A percentile compares a stretch with the other conserved stretches of the same genome.
Conservation (phyloP, 2,888 invertebrate genomes). For the Eledone cirrhosa region DNA sequence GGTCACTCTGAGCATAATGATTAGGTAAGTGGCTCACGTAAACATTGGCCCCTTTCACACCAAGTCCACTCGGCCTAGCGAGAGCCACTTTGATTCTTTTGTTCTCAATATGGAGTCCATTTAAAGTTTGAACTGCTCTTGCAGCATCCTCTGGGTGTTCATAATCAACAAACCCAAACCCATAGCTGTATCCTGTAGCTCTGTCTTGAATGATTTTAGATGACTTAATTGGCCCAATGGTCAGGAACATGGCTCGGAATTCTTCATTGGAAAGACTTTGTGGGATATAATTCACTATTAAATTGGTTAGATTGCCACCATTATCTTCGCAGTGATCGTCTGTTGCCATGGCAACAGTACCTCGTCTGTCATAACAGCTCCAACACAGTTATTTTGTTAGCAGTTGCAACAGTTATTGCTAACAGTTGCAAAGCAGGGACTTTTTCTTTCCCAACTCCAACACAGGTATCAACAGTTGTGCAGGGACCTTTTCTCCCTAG, state of each 20-base stretch:
- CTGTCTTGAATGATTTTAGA: conserved; percentile 76
- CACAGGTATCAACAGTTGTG: too few species aligned
- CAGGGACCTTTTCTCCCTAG: too few species aligned
- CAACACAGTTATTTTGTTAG: too few species aligned
- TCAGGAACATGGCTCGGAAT: conserved; percentile 86
- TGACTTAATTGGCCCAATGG: conserved; percentile 87
- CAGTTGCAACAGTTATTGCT: too few species aligned
- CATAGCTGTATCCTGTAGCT: conserved; percentile 91
- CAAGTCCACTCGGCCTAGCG: conserved; percentile 89
- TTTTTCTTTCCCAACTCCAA: not conserved
- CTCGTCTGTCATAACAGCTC: conserved; percentile 19
- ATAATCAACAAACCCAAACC: conserved; percentile 95
- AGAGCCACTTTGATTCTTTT: conserved; percentile 93
- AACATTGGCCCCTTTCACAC: conserved; percentile 91
- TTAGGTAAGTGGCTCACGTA: conserved; percentile 89
- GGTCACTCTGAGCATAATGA: conserved; percentile 74
- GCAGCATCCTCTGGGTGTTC: conserved; percentile 84
- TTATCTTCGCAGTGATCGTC: conserved; percentile 23
- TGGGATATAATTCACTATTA: conserved; percentile 94
- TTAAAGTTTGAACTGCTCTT: conserved; percentile 85
- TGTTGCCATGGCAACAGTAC: conserved; percentile 25
- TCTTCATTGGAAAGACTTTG: conserved; percentile 93
- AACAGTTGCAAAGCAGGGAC: too few species aligned
- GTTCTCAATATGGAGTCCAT: conserved; percentile 88
- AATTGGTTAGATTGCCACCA: conserved; percentile 73